Conservation (phyloP, 35 echinoderm and acorn worm species). For the Heliocidaris tuberculata region DNA sequence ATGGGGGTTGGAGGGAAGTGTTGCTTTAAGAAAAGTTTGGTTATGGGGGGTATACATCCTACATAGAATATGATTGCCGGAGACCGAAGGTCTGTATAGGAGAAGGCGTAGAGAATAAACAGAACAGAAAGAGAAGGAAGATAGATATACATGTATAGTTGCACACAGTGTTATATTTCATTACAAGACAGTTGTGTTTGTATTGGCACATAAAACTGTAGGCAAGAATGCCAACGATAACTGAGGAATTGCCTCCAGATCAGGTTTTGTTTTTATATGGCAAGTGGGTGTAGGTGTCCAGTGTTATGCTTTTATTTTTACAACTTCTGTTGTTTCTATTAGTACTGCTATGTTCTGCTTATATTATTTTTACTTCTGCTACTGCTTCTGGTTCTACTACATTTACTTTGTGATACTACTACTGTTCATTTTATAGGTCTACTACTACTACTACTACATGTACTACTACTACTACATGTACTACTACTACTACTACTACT, state of each 20-base stretch:
- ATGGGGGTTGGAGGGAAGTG: not conserved
- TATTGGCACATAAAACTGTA: conserved; percentile 1
- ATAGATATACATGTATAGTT: not conserved
- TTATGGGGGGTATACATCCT: not conserved
- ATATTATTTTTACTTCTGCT: not conserved
- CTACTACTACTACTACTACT: no score
- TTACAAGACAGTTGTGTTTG: not conserved
- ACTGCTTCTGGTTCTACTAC: not conserved
- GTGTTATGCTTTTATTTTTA: not conserved
- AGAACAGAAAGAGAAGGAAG: not conserved
- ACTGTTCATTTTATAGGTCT: no score
- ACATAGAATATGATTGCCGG: not conserved
- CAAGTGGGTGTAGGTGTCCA: not conserved
- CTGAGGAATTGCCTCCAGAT: not conserved
- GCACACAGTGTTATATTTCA: not conserved
- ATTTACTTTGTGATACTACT: not conserved
- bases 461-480: no score
- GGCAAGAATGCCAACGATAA: not conserved
- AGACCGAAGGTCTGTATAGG: not conserved
- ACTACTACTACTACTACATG: not conserved
- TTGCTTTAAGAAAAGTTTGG: not conserved
- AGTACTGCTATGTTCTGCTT: not conserved
- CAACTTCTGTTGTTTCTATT: not conserved
- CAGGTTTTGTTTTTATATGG: not conserved
- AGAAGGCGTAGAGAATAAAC: not conserved